Evolutionary conservation across 1,140 invertebrate species (phyloP).

Genomic region (Meloidogyne exigua): DNA sequence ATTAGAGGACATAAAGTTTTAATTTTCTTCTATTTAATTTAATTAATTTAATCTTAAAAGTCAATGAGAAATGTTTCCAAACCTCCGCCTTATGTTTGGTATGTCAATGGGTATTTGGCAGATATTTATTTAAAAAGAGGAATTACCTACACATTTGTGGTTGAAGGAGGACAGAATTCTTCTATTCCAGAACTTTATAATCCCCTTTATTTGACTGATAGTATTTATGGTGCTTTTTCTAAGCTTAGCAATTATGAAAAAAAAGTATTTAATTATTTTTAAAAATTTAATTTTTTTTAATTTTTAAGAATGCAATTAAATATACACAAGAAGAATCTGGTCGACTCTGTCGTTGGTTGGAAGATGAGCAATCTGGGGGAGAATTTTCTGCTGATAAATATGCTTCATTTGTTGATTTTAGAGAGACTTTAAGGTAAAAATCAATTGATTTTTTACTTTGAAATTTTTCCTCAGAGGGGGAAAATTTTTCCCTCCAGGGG

Average conservation of each 20-base stretch:
- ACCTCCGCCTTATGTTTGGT: constrained; percentile 82
- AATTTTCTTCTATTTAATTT: too few species aligned
- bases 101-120: constrained; percentile 87
- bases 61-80: constrained; percentile 14
- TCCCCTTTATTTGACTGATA: constrained; percentile 91
- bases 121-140: constrained; percentile 86
- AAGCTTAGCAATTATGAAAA: constrained; percentile 80
- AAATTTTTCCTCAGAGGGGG: too few species aligned
- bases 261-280: constrained; percentile 69
- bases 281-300: constrained; percentile 16
- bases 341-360: constrained; percentile 46
- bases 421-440: constrained; percentile 38
- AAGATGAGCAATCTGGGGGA: constrained; percentile 7
- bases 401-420: constrained; percentile 49
- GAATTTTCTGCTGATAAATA: constrained; percentile 43
- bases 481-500: too few species aligned
- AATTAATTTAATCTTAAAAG: too few species aligned
- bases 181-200: constrained; percentile 80
- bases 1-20: constrained; percentile 54
- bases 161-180: constrained; percentile 80
- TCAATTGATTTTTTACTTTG: too few species aligned
- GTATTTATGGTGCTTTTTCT: constrained; percentile 82
- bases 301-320: constrained; percentile 10
- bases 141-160: constrained; percentile 75
- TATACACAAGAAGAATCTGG: constrained; percentile 36